Base-by-base conservation (phyloP, 2,797 vertebrate species). In the Gila robusta region DNA sequence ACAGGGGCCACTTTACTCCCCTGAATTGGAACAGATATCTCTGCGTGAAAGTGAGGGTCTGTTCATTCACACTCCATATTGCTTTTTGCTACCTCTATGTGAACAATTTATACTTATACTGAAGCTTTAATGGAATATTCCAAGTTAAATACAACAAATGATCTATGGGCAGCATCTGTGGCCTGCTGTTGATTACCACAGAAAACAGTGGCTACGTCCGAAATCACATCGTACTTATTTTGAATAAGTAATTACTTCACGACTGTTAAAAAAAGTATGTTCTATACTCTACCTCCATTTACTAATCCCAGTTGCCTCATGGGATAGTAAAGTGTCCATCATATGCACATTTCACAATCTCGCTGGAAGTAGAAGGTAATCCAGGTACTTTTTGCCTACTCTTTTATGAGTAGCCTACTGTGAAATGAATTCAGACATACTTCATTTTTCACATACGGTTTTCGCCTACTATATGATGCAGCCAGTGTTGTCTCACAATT, bases 41-140 rank as follows among this genome's bases (percentile, higher is more conserved):
- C 96, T 99, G 56, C 97, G 97, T 96, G 98, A 98, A 98, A 98
- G 98, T 97, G 98, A 99, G 97, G 97, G 96, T 98, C 96, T 96
- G 96, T 98, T 85, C 41, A 84, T 80, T 44, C 47, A 71, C 86
- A 69, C 78, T 70, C 71, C 70, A 69, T 71, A 80, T 62, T 59
- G 77, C 47, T 35, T 64, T 41, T 37, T 66, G 3, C 14, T 16
- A 23, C 19, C 52, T 54, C 35, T 74, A 2, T 66, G 47, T 77
- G 23, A 77, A 44, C 21, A 59, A 21, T 59, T 71, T 21, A 59
- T 49, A 28, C 16, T 77, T 16, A 16, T 12, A 52, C 19, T 35
- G 23, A 32, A 23, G 72, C 41, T 28, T 56, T 39, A 21, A 71
- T 41, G 67, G 10, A 69, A 71, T 71, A 5, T 44, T 64, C 21